A percentile compares a stretch with the other conserved stretches of the same genome.
These are phyloP conservation scores for Lacerta viridis DNA, from an alignment of 2,797 vertebrate species.

Conservation along the genomic window DNA sequence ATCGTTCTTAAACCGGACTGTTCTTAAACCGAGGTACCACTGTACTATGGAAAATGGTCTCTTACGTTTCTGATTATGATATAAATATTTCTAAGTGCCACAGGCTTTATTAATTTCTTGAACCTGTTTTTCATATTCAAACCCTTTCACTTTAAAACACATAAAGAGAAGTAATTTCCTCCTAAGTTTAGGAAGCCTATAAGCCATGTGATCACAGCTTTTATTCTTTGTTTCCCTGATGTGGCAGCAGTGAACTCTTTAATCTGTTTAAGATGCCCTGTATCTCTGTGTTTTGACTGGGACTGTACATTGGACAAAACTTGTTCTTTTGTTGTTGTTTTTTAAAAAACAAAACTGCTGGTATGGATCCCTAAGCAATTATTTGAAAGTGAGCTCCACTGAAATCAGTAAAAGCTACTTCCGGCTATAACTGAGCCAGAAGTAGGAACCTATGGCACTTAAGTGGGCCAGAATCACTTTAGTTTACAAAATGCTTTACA, in stretches of 20 bases:
- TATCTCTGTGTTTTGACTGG: neutral
- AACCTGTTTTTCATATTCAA: neutral
- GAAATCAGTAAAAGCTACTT: neutral
- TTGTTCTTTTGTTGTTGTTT: too few species aligned
- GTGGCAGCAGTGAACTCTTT: neutral
- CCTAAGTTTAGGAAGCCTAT: neutral
- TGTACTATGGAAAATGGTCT: neutral
- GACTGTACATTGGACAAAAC: neutral
- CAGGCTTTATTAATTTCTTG: too few species aligned
- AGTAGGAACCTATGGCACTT: neutral
- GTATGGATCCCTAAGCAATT: neutral
- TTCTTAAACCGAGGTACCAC: too few species aligned
- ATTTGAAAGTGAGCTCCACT: neutral
- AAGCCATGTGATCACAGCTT: neutral
- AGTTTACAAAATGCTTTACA: neutral
- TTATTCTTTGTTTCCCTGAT: neutral
- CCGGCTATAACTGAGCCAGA: neutral
- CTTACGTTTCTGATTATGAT: neutral
- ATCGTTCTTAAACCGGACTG: too few species aligned
- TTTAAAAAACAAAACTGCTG: too few species aligned
- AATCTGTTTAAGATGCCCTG: neutral
- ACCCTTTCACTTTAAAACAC: neutral
- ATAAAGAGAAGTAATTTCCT: neutral
- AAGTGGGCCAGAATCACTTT: neutral
- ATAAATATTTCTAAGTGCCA: neutral